Conservation (phyloP, 2,113 vertebrate species). For the Gallinago media region DNA sequence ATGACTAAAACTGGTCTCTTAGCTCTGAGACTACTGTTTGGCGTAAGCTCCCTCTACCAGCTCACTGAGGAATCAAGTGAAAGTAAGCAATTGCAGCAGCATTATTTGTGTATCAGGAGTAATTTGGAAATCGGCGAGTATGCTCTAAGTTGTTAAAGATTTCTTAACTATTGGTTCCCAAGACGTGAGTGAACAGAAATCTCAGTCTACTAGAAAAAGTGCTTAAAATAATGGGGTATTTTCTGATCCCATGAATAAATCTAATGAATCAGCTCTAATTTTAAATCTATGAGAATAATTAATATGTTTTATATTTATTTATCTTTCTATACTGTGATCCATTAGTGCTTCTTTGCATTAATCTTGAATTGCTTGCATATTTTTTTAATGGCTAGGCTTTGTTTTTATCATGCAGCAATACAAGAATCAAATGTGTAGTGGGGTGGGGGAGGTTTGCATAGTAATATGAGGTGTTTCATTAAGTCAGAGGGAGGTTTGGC, state of each 20-base stretch:
- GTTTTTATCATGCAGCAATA: neutral
- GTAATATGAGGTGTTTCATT: conserved; percentile 47
- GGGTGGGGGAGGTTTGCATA: neutral
- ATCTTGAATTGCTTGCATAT: neutral
- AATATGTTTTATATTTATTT: neutral
- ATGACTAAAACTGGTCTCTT: neutral
- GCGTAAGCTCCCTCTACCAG: neutral
- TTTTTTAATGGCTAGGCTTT: neutral
- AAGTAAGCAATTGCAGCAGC: neutral
- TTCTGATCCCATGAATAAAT: neutral
- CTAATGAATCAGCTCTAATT: neutral
- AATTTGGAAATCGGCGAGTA: neutral
- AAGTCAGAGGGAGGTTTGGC: conserved; percentile 40
- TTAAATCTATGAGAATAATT: neutral
- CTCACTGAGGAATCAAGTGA: neutral
- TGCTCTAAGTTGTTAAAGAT: neutral
- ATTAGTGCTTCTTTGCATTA: neutral
- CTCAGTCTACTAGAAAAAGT: neutral
- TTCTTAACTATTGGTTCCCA: neutral
- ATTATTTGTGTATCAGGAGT: neutral
- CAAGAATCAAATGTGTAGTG: neutral
- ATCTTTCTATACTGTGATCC: neutral
- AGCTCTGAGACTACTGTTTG: neutral
- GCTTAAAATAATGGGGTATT: neutral
- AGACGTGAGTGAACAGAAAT: neutral